Base-by-base conservation (phyloP, 2,797 vertebrate species). In the Eremophila alpestris region DNA sequence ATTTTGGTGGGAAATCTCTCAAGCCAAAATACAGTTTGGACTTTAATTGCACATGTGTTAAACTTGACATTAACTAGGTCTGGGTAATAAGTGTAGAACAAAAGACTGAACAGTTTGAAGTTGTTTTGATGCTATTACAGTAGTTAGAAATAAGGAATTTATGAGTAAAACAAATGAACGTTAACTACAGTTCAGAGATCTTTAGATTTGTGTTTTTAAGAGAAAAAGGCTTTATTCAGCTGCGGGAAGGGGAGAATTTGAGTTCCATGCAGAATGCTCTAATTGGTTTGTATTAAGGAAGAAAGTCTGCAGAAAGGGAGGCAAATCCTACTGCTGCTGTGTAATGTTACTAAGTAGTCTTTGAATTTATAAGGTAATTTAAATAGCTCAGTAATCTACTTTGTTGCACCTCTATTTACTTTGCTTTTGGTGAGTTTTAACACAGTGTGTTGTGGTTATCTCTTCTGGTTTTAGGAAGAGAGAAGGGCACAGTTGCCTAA, bases 401-500 rank as follows among this genome's bases (percentile, higher is more conserved):
- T 73, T 60, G 34, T 83, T 94, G 49, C 13, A 8, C 5, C 62
- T 29, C 40, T 92, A 7, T 71, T 87, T 75, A 10, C 41, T 84
- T 73, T 16, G 45, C 12, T 30, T 63, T 49, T 70, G 16, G 13
- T 40, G 56, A 56, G 16, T 75, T 75, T 24, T 63, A 70, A 58
- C n/a, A 26, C 5, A 3, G 0, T 12, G 16, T 51, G 32, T 75
- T 85, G 17, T 5, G 68, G 29, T 70, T 94, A 46, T 94, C 11
- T 87, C 6, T 26, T 96, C 32, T 95, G 74, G 48, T 96, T 59
- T 43, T 97, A 99, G 99, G 99, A 99, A 97, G 99, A 99, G 96
- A 98, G 99, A 97, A 98, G 98, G 97, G 98, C 99, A n/a, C 99
- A 99, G 97, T 96, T 99, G 97, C 99, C 99, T 76, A 99, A 99